A percentile compares a stretch with the other conserved stretches of the same genome.
These are phyloP conservation scores for Zeugodacus cucurbitae DNA, from an alignment of 1,140 invertebrate species.

Conservation along the genomic window DNA sequence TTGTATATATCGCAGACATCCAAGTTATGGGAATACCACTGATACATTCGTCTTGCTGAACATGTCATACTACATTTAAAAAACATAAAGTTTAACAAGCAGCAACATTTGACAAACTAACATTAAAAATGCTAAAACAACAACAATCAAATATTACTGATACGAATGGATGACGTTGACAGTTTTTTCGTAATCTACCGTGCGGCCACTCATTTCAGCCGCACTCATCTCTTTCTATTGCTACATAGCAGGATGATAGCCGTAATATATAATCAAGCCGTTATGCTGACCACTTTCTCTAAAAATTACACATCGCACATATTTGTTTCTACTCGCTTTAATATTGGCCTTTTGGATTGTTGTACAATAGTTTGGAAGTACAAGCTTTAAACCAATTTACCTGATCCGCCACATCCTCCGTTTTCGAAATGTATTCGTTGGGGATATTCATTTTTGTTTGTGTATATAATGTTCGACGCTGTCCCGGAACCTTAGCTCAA, in stretches of 20 bases:
- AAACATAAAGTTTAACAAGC: neutral
- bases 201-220: neutral
- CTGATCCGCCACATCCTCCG: constrained; percentile 95
- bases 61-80: neutral
- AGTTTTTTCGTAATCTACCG: constrained; percentile 45
- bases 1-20: neutral
- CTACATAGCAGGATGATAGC: neutral
- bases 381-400: constrained; percentile 69
- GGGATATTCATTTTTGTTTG: constrained; percentile 80
- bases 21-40: neutral
- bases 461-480: neutral
- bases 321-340: neutral
- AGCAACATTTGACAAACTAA: neutral
- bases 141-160: neutral
- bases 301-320: neutral
- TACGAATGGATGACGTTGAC: constrained; percentile 46
- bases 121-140: neutral
- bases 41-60: neutral
- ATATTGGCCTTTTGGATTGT: neutral
- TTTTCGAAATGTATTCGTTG: constrained; percentile 88
- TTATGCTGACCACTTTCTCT: constrained; percentile 13
- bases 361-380: neutral
- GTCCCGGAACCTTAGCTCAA: constrained; percentile 5
- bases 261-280: neutral
- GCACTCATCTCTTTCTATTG: neutral